Base-by-base conservation (phyloP, 2,797 vertebrate species). In the Agapornis canus region DNA sequence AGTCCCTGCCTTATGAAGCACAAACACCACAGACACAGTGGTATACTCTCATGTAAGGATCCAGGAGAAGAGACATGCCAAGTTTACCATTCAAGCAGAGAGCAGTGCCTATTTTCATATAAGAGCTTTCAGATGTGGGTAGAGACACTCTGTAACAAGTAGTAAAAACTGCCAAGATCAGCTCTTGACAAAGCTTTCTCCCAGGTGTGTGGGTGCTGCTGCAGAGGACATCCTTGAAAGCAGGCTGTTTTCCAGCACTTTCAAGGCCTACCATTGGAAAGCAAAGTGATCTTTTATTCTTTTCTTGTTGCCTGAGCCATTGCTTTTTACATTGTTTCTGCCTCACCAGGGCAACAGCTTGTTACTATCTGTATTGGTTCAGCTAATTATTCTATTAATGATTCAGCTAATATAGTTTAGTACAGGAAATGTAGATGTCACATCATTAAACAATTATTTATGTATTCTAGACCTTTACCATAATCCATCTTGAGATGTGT, bases 371-470 rank as follows among this genome's bases (percentile, higher is more conserved):
- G 52, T 39, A 78, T 60, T 85, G 57, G 43, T 91, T 92, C 86
- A 87, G 56, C n/a, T 92, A 88, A 95, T 85, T 82, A 85, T 82
- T 94, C 72, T 35, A 49, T 52, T 82, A 92, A 78, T 60, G 59
- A 81, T 88, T 88, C 66, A 76, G 63, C 65, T 88, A 94, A 81
- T 78, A 88, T 5, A 61, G 43, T 83, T 94, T 87, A 81, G 90
- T 84, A 69, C 29, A 92, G 77, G 51, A 93, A 84, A 73, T 47
- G 11, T 52, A 82, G 37, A 63, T 86, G 82, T 88, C 70, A 73
- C 40, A 66, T 76, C 59, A 69, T 84, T 86, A 86, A 92, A 90
- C 80, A 79, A 86, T 94, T 87, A 88, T 68, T 96, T 96, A 87
- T 57, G 47, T 91, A 89, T 83, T 95, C 91, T 88, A 93, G 51